A percentile compares a stretch with the other conserved stretches of the same genome.
These are phyloP conservation scores for Drosophila azteca DNA, from an alignment of 1,140 invertebrate species.

Conservation along the genomic window DNA sequence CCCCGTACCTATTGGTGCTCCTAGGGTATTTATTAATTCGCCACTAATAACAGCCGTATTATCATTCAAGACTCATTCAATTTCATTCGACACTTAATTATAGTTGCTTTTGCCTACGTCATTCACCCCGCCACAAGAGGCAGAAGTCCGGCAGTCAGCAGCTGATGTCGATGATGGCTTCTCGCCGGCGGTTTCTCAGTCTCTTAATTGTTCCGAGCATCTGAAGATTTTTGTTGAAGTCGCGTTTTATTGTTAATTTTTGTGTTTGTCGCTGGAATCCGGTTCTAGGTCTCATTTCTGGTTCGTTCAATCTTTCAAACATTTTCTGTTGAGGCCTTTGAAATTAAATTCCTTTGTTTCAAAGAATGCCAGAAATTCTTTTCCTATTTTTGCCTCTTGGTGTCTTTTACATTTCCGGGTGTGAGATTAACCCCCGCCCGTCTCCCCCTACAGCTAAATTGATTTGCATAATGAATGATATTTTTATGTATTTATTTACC, in stretches of 20 bases:
- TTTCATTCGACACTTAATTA: conserved; percentile 76
- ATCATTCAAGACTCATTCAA: conserved; percentile 50
- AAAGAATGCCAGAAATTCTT: conserved; percentile 9
- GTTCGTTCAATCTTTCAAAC: conserved; percentile 51
- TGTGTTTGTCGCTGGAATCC: conserved; percentile 71
- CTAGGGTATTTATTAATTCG: conserved; percentile 61
- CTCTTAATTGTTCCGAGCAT: conserved; percentile 48
- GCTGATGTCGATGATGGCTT: conserved; percentile 48
- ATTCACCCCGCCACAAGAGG: conserved; percentile 44
- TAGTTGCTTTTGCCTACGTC: conserved; percentile 65
- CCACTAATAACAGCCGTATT: conserved; percentile 21
- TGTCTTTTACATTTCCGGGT: conserved; percentile 56
- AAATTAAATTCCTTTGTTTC: conserved; percentile 65
- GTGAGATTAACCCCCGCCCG: not conserved
- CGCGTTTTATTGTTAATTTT: conserved; percentile 72
- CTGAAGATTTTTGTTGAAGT: conserved; percentile 32
- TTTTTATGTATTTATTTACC: conserved; percentile 36
- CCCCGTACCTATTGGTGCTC: not conserved
- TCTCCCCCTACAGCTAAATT: conserved; percentile 3
- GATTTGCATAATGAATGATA: conserved; percentile 30
- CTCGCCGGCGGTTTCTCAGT: conserved; percentile 29
- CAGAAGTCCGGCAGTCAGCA: conserved; percentile 30
- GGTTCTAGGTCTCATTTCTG: conserved; percentile 76
- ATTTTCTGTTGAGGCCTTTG: conserved; percentile 40
- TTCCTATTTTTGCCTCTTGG: conserved; percentile 7